Base-by-base conservation (phyloP, 2,797 vertebrate species). In the Gymnothorax reevesii region DNA sequence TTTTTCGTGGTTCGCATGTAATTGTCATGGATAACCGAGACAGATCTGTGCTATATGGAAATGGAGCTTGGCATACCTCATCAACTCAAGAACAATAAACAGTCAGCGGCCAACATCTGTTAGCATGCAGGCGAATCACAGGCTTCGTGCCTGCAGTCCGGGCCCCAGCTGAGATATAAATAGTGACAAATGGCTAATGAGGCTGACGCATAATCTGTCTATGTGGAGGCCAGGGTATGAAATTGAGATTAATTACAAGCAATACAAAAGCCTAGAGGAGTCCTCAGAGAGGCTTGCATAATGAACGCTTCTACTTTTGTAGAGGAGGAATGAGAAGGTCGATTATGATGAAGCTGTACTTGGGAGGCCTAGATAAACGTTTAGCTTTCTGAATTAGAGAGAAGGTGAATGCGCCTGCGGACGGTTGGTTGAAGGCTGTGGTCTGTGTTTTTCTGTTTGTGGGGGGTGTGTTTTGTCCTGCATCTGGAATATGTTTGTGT, bases 41-140 rank as follows among this genome's bases (percentile, higher is more conserved):
- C 54, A 85, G 88, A 85, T 86, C 52, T 13, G 54, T 69, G 69
- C 13, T 9, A 57, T 92, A 80, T 86, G 83, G 84, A 89, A 87
- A 84, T 86, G 5, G 79, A 90, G 3, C 22, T 84, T 77, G 33
- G 25, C 52, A 82, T 86, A 85, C 86, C 79, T 17, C 86, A 88
- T 91, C 90, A 85, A 60, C 88, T 92, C 85, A 86, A 88, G 91
- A 86, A 57, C 84, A 82, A 89, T 52, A 42, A 13, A 77, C 79
- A 75, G 80, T 86, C 88, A 0, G 60, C 57, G 87, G 91, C 90
- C 91, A 93, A 93, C 91, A 92, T 93, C 90, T 94, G 93, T 90
- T 89, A 88, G 83, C 88, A 88, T 85, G 86, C 85, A 75, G 77
- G 83, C 59, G 80, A 42, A 88, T 90, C 84, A 92, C 84, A 54